These are phyloP conservation scores for Pempheris klunzingeri DNA, from an alignment of 2,797 vertebrate species.

Conservation along the genomic window DNA sequence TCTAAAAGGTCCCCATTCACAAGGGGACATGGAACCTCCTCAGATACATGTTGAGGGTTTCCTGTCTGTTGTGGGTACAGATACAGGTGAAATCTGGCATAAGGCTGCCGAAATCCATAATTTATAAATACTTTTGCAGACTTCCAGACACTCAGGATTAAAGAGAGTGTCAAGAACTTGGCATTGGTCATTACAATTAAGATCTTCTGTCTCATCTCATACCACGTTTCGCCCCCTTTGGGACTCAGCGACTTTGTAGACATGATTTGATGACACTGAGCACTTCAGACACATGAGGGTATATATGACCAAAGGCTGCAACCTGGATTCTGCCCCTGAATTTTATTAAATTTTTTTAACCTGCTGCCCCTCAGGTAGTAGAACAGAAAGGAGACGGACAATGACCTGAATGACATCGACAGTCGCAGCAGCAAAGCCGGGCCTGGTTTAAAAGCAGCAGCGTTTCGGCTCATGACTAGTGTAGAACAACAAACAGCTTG, in stretches of 20 bases:
- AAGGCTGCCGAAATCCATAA: not conserved
- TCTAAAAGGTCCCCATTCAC: not conserved
- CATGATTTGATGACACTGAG: slow-evolving; percentile 18
- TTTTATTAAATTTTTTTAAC: slow-evolving; percentile 19
- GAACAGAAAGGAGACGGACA: slow-evolving; percentile 7
- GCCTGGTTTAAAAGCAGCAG: slow-evolving; percentile 34
- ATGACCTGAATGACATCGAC: slow-evolving; percentile 29
- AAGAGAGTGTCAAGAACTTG: not conserved
- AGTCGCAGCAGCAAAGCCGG: slow-evolving; percentile 18
- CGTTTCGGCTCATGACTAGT: not conserved
- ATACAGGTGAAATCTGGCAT: not conserved
- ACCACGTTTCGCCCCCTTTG: not conserved
- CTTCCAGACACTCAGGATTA: not conserved
- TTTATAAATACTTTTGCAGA: not conserved
- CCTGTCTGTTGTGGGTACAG: too few species aligned
- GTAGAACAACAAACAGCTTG: slow-evolving; percentile 9
- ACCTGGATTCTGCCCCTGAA: not conserved
- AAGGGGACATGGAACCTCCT: not conserved
- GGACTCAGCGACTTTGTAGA: not conserved
- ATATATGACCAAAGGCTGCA: not conserved
- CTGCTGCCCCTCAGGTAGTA: not conserved
- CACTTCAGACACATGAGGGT: not conserved
- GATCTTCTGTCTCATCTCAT: not conserved
- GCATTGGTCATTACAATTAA: not conserved
- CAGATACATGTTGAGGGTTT: not conserved